phyloP scores from a whole-genome alignment of 2,797 vertebrate genomes.

The Amblyopsis hoosieri region DNA sequence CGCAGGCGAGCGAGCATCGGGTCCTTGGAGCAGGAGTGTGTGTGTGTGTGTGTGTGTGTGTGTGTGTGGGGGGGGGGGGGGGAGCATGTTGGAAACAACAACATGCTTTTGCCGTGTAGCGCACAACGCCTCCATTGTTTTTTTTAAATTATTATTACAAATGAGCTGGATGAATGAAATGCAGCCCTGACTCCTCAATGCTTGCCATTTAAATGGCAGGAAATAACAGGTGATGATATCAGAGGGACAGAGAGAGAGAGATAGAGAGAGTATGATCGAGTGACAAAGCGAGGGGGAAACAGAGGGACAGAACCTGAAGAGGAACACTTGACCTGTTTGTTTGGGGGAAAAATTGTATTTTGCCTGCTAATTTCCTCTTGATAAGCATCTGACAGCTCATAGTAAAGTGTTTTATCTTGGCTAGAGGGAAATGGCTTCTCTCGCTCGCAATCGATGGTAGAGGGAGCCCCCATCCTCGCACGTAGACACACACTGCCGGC shows the following conservation, averaged over 20 bases:
- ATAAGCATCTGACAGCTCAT: slow-evolving; percentile 80
- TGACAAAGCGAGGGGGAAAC: not conserved
- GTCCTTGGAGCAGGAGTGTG: slow-evolving; percentile 38
- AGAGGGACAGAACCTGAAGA: slow-evolving; percentile 30
- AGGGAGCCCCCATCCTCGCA: slow-evolving; percentile 25
- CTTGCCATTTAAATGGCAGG: slow-evolving; percentile 66
- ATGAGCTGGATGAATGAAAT: slow-evolving; percentile 62
- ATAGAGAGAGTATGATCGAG: slow-evolving; percentile 33
- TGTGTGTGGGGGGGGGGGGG: not conserved
- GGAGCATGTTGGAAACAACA: slow-evolving; percentile 51
- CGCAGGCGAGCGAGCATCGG: slow-evolving; percentile 7
- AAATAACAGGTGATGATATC: slow-evolving; percentile 72
- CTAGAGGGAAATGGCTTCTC: slow-evolving; percentile 73
- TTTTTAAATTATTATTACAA: slow-evolving; percentile 52
- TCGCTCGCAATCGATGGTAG: slow-evolving; percentile 70
- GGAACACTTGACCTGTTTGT: slow-evolving; percentile 77
- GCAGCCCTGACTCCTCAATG: slow-evolving; percentile 47
- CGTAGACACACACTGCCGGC: slow-evolving; percentile 43
- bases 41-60: too few relatives aligned
- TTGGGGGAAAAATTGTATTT: slow-evolving; percentile 72
- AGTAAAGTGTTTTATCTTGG: slow-evolving; percentile 77
- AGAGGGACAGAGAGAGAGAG: slow-evolving; percentile 35
- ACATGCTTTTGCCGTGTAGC: slow-evolving; percentile 20
- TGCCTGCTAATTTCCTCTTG: slow-evolving; percentile 79
- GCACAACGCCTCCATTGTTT: slow-evolving; percentile 16